phyloP scores from a whole-genome alignment of 2,797 vertebrate genomes.

The Falco naumanni region DNA sequence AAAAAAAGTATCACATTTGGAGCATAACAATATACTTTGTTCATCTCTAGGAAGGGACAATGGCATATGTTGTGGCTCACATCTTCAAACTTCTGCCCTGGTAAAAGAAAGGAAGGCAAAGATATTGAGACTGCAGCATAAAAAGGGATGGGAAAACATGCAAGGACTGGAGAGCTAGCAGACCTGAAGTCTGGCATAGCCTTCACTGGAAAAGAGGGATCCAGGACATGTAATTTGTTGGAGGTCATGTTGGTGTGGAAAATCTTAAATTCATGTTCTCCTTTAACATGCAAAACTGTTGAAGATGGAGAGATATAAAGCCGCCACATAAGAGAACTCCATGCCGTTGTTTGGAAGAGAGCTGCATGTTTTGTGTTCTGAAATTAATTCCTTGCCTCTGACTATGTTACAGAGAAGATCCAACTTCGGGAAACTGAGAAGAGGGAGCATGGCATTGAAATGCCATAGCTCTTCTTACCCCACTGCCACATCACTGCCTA shows the following conservation, averaged over 20 bases:
- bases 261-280: background rate
- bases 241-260: background rate
- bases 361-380: background rate
- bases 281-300: fast-evolving
- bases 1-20: background rate
- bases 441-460: background rate
- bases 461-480: background rate
- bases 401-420: background rate
- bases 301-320: background rate
- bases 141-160: background rate
- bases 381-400: background rate
- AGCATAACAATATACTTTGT: conserved; percentile 26
- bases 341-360: background rate
- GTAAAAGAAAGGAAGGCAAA: background rate
- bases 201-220: background rate
- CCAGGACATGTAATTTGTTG: background rate
- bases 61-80: background rate
- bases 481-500: background rate
- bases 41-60: background rate
- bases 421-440: background rate
- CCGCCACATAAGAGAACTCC: background rate
- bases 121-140: background rate
- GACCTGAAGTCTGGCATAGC: background rate
- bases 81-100: background rate
- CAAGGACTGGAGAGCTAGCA: background rate